A percentile compares a stretch with the other conserved stretches of the same genome.
Evolutionary conservation across 2,888 invertebrate genomes (phyloP).

Genomic region (Gortyna flavago): DNA sequence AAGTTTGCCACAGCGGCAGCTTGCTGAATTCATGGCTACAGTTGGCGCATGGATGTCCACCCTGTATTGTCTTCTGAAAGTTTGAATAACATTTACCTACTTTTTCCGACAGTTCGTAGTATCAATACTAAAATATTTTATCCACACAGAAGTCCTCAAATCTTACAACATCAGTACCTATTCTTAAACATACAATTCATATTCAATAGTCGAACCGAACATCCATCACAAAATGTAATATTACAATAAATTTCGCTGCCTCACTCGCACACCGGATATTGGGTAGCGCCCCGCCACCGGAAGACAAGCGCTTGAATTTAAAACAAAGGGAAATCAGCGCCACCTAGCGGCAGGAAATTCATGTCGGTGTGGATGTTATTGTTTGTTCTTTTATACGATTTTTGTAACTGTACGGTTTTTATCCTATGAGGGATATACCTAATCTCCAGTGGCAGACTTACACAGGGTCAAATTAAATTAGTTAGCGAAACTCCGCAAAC

Average conservation of each 20-base stretch:
- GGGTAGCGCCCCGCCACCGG: slow-evolving; percentile 60
- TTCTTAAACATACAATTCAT: slow-evolving; percentile 33
- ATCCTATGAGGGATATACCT: neutral
- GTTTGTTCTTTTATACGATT: slow-evolving; percentile 15
- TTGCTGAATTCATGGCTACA: no score
- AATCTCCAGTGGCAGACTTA: no score
- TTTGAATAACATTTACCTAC: neutral
- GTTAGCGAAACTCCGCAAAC: no score
- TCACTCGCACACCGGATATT: slow-evolving; percentile 69
- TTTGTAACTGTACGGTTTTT: neutral
- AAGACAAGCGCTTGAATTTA: slow-evolving; percentile 66
- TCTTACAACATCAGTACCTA: slow-evolving; percentile 3
- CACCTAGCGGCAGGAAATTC: slow-evolving; percentile 50
- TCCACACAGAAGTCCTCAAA: slow-evolving; percentile 7
- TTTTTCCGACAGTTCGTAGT: neutral
- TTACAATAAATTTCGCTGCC: slow-evolving; percentile 41
- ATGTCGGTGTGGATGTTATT: slow-evolving; percentile 25
- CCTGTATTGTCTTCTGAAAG: neutral
- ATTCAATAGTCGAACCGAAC: slow-evolving; percentile 24
- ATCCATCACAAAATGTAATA: slow-evolving; percentile 42
- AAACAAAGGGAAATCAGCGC: slow-evolving; percentile 68
- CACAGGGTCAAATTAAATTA: no score
- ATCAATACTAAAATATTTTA: neutral
- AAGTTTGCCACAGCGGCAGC: no score
- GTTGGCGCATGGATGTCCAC: no score